A percentile compares a stretch with the other conserved stretches of the same genome.
Conservation (phyloP, 1,140 invertebrate species). For the Ceratina japonica region DNA sequence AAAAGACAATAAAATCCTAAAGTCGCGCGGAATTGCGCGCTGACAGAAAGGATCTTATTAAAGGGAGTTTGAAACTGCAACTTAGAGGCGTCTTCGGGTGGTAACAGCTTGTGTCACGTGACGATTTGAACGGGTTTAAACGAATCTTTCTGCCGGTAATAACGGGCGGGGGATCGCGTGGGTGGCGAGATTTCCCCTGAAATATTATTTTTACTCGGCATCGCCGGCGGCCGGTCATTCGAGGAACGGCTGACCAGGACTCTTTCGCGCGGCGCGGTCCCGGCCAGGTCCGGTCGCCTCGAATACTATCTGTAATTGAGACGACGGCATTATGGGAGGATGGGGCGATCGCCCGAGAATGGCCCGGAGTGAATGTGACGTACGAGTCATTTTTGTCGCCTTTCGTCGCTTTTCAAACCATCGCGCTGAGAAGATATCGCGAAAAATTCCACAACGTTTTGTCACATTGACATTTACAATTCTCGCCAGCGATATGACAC, state of each 20-base stretch:
- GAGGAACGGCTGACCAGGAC: conserved; percentile 34
- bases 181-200: neutral
- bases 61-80: neutral
- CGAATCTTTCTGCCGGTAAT: conserved; percentile 32
- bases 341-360: conserved; percentile 11
- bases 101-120: neutral
- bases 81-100: neutral
- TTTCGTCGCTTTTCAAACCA: conserved; percentile 5
- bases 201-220: conserved; percentile 29
- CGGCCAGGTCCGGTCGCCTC: neutral
- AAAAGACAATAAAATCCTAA: neutral
- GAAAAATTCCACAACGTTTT: conserved; percentile 23
- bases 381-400: conserved; percentile 21
- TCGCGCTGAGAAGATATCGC: conserved; percentile 12
- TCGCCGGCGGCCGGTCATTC: conserved; percentile 22
- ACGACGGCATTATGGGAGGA: neutral
- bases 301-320: conserved; percentile 28
- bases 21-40: neutral
- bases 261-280: conserved; percentile 1
- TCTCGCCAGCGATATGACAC: conserved; percentile 45
- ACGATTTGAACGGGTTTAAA: neutral
- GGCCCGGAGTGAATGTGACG: neutral
- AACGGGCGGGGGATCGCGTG: conserved; percentile 2
- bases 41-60: neutral
- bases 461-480: conserved; percentile 30